Conservation (phyloP, 1,140 invertebrate species). For the Octopus sinensis region DNA sequence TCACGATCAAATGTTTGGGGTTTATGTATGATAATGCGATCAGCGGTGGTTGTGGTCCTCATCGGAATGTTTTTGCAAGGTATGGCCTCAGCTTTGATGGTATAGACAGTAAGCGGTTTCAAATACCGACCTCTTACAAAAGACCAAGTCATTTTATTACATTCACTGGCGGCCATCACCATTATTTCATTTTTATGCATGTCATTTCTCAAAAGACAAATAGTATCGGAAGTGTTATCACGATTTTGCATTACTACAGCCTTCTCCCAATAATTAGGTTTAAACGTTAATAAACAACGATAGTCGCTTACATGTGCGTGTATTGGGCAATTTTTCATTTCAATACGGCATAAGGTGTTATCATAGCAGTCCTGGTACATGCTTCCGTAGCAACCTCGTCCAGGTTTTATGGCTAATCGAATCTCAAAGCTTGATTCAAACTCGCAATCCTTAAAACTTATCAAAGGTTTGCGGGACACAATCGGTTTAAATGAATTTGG, state of each 20-base stretch:
- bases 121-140: slow-evolving; percentile 27
- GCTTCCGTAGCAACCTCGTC: slow-evolving; percentile 30
- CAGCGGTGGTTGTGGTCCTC: background rate
- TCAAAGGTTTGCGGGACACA: slow-evolving; percentile 16
- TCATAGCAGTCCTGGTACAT: slow-evolving; percentile 35
- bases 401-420: slow-evolving; percentile 29
- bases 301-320: slow-evolving; percentile 22
- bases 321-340: slow-evolving; percentile 26
- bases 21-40: background rate
- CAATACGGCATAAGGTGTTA: slow-evolving; percentile 25
- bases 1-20: background rate
- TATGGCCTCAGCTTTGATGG: slow-evolving; percentile 21
- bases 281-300: slow-evolving; percentile 29
- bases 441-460: slow-evolving; percentile 25
- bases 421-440: slow-evolving; percentile 28
- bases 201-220: slow-evolving; percentile 33
- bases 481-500: slow-evolving; percentile 35
- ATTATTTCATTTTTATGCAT: slow-evolving; percentile 28
- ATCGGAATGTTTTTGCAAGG: slow-evolving; percentile 28
- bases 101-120: slow-evolving; percentile 22
- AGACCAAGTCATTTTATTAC: slow-evolving; percentile 33
- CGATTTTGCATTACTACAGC: slow-evolving; percentile 35
- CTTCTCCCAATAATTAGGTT: slow-evolving; percentile 38
- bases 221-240: slow-evolving; percentile 18
- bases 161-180: slow-evolving; percentile 31